Base-by-base conservation (phyloP, 2,113 vertebrate species). In the Anarhynchus alexandrinus region DNA sequence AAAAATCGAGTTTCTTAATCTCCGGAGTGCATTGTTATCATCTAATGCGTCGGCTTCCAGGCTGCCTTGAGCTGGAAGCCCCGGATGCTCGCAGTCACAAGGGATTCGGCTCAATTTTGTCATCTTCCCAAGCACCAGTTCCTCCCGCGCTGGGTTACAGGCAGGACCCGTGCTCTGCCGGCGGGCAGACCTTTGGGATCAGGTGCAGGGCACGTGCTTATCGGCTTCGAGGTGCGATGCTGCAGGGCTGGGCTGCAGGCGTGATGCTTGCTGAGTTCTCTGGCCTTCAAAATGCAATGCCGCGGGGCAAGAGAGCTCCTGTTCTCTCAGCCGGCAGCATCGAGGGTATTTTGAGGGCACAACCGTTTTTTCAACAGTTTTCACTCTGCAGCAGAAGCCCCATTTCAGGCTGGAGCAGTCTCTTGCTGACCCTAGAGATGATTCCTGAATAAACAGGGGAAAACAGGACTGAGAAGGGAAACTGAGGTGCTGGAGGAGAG, bases 181-280 rank as follows among this genome's bases (percentile, higher is more conserved):
- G 42, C 1, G 34, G 34, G 38, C 78, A n/a, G 64, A 59, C 5
- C 51, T 80, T 52, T 3, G 4, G 64, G 38, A n/a, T 30, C 18
- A 2, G 0, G 58, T 2, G 2, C 45, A 23, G 66, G 64, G 15
- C 93, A 73, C 5, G 4, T 16, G 34, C 8, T 57, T 10, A 12
- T 23, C 1, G 3, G 11, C 36, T 40, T 43, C 12, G 0, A 11
- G 54, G 20, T 43, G 54, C 7, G 2, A 15, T 19, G 51, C 79
- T 15, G 29, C 34, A 34, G 69, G 61, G 74, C 51, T 65, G 82
- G 61, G 67, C 67, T 73, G 76, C 15, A 23, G 47, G 21, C 1
- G 0, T 0, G 1, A 13, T 0, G 59, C n/a, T 58, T 47, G 4
- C n/a, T 1, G n/a, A 29, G 4, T 4, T 43, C 76, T 57, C 30